Percentiles rank a stretch among this genome's conserved stretches.
Evolutionary conservation across 2,113 vertebrate species (phyloP).

Genomic region (Calidris pugnax): DNA sequence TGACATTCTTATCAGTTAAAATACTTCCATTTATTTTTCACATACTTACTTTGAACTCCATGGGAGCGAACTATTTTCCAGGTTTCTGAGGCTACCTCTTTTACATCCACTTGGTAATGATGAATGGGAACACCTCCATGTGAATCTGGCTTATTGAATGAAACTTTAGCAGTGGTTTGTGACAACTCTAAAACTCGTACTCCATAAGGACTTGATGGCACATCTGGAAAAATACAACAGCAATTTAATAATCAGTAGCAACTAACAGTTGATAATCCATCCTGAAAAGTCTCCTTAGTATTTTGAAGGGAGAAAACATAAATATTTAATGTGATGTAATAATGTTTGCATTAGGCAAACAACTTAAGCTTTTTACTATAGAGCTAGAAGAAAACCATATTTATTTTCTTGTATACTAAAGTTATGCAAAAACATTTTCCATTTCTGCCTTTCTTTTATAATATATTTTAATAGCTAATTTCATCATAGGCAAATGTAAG

Average conservation of each 20-base stretch:
- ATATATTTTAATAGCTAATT: not conserved
- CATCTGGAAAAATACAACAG: constrained; percentile 76
- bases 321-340: not conserved
- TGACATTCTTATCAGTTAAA: not conserved
- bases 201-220: constrained; percentile 92
- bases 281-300: not conserved
- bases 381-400: not conserved
- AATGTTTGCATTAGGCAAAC: not conserved
- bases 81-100: constrained; percentile 87
- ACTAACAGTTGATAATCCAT: not conserved
- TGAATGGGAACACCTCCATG: constrained; percentile 96
- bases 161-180: constrained; percentile 90
- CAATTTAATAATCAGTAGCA: not conserved
- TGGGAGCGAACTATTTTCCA: constrained; percentile 95
- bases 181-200: constrained; percentile 88
- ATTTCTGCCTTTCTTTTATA: not conserved
- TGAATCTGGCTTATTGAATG: constrained; percentile 93
- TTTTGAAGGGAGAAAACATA: not conserved
- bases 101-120: constrained; percentile 94
- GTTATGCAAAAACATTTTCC: not conserved
- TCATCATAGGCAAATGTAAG: not conserved
- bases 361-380: not conserved
- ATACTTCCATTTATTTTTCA: not conserved
- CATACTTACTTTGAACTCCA: constrained; percentile 92
- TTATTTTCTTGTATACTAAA: not conserved